phyloP scores from a whole-genome alignment of 2,113 vertebrate species.

The Naja naja region DNA sequence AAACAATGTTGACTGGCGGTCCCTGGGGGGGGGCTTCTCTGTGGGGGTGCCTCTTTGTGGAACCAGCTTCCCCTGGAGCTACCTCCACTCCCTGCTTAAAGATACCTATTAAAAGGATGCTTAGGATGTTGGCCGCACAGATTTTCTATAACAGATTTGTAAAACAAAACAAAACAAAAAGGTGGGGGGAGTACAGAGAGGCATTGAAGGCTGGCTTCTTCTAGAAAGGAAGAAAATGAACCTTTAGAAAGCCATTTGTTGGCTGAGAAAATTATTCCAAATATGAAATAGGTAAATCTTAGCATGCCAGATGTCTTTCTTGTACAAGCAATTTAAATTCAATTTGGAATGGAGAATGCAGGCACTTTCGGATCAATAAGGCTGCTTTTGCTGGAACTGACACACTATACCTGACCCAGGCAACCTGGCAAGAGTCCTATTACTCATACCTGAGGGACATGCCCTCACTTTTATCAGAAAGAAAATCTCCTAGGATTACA shows the following conservation, averaged over 20 bases:
- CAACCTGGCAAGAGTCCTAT: conserved; percentile 75
- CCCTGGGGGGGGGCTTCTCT: too few species aligned
- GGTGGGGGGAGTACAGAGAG: not conserved
- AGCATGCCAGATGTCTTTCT: conserved; percentile 65
- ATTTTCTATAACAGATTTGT: conserved; percentile 4
- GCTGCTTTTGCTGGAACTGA: conserved; percentile 80
- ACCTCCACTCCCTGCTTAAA: too few species aligned
- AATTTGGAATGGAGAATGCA: conserved; percentile 74
- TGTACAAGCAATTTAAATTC: conserved; percentile 72
- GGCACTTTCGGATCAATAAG: conserved; percentile 81
- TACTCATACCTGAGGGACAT: conserved; percentile 83
- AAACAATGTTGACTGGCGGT: too few species aligned
- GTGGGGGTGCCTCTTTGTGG: too few species aligned
- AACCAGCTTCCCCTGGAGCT: too few species aligned
- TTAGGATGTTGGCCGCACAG: not conserved
- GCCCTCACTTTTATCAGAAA: conserved; percentile 77
- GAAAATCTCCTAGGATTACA: conserved; percentile 89
- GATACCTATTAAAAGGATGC: too few species aligned
- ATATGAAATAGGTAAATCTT: conserved; percentile 72
- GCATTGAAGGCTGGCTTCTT: conserved; percentile 16
- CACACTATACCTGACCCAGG: conserved; percentile 80
- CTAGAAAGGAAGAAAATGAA: conserved; percentile 18
- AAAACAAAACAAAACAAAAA: conserved; percentile 17
- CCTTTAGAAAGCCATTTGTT: conserved; percentile 27
- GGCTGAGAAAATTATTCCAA: conserved; percentile 56